phyloP scores from a whole-genome alignment of 2,113 vertebrate species.

The Spilogale gracilis region DNA sequence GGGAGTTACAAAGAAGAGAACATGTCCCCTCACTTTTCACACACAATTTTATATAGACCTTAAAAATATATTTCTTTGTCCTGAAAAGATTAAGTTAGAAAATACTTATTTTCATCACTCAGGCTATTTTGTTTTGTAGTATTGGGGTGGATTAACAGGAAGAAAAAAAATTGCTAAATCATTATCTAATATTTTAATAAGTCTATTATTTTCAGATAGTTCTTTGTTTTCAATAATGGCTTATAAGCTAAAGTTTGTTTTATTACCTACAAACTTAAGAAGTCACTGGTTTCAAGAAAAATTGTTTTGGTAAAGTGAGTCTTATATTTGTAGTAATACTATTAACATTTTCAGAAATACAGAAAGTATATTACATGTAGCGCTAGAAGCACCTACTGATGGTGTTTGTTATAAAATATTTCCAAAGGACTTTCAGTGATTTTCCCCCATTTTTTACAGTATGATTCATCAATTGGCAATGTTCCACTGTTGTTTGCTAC shows the following conservation, averaged over 20 bases:
- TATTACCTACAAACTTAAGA: neutral
- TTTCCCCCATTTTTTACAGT: constrained; percentile 47
- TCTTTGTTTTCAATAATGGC: neutral
- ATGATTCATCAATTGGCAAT: constrained; percentile 57
- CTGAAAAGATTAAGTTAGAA: neutral
- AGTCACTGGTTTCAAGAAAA: neutral
- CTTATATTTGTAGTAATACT: neutral
- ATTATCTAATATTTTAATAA: neutral
- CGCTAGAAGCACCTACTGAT: constrained; percentile 63
- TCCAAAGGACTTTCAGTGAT: constrained; percentile 59
- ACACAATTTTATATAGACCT: neutral
- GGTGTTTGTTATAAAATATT: constrained; percentile 63
- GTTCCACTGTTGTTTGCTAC: constrained; percentile 27
- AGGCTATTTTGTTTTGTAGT: neutral
- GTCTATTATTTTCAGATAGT: neutral
- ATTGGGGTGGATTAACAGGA: neutral
- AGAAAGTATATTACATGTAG: neutral
- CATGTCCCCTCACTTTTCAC: neutral
- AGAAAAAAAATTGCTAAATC: neutral
- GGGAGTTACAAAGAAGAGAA: neutral
- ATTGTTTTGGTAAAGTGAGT: neutral
- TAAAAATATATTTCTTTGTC: neutral
- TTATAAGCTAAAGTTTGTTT: neutral
- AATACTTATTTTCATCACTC: neutral
- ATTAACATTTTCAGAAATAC: constrained; percentile 28